Evolutionary conservation across 2,888 invertebrate species (phyloP).

Genomic region (Pollenia griseotomentosa): DNA sequence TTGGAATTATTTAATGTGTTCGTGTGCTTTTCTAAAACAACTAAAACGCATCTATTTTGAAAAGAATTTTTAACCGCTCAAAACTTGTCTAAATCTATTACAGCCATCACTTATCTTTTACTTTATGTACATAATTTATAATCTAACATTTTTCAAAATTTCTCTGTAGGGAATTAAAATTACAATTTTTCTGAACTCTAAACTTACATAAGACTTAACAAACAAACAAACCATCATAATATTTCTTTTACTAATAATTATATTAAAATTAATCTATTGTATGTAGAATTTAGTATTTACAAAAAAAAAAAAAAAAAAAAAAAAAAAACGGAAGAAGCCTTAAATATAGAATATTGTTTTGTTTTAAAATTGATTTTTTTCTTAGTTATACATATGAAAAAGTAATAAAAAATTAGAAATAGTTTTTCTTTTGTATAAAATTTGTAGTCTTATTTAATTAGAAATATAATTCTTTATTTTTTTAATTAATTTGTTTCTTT

Average conservation of each 20-base stretch:
- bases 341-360: conserved; percentile 63
- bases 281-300: conserved; percentile 21
- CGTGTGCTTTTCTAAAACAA: conserved; percentile 13
- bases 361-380: conserved; percentile 33
- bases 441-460: conserved; percentile 10
- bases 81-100: conserved; percentile 16
- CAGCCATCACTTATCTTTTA: background rate
- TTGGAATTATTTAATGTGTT: background rate
- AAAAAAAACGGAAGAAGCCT: conserved; percentile 54
- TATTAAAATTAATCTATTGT: conserved; percentile 10
- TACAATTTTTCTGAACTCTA: conserved; percentile 21
- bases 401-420: background rate
- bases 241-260: conserved; percentile 25
- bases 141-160: conserved; percentile 13
- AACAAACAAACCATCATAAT: conserved; percentile 28
- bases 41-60: background rate
- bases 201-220: conserved; percentile 36
- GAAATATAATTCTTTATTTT: background rate
- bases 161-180: conserved; percentile 45
- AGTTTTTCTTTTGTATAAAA: conserved; percentile 25
- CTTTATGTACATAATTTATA: conserved; percentile 56
- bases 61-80: conserved; percentile 44
- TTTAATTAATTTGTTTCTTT: background rate
- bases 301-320: too few relatives aligned
- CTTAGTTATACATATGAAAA: background rate